These are phyloP conservation scores for Crotalus helleri DNA, from an alignment of 2,113 vertebrate genomes.

Conservation along the genomic window DNA sequence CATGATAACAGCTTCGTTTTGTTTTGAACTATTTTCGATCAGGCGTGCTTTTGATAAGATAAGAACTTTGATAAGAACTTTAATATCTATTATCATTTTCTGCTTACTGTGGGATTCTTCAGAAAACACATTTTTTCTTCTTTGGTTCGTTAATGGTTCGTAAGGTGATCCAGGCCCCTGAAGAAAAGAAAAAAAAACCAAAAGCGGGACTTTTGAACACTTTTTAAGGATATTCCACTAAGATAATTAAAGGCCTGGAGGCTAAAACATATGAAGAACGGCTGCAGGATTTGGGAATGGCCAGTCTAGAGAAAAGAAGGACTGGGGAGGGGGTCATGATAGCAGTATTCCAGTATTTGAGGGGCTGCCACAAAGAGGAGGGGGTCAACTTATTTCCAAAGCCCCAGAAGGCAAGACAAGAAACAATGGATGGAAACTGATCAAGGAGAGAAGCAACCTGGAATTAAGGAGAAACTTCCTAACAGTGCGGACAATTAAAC, in stretches of 20 bases:
- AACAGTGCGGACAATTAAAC: not conserved
- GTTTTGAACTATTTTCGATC: not conserved
- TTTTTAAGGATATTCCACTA: not conserved
- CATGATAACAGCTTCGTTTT: not conserved
- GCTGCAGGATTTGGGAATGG: no score
- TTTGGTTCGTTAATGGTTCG: conserved; percentile 60
- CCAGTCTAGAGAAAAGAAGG: no score
- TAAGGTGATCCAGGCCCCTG: conserved; percentile 67
- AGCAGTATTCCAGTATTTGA: no score
- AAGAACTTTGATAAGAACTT: not conserved
- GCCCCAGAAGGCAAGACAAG: no score
- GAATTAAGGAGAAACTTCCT: no score
- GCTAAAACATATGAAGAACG: no score
- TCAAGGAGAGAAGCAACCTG: no score
- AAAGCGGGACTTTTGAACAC: not conserved
- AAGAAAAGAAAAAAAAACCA: conserved; percentile 3
- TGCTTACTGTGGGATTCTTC: conserved; percentile 69
- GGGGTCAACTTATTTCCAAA: no score
- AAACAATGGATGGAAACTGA: no score
- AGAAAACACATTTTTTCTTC: conserved; percentile 62
- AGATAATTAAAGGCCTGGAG: no score
- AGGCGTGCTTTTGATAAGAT: not conserved
- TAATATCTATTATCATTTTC: not conserved
- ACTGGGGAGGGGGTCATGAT: no score
- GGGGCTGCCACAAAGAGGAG: no score